Conservation (phyloP, 2,113 vertebrate genomes). For the Anas platyrhynchos region DNA sequence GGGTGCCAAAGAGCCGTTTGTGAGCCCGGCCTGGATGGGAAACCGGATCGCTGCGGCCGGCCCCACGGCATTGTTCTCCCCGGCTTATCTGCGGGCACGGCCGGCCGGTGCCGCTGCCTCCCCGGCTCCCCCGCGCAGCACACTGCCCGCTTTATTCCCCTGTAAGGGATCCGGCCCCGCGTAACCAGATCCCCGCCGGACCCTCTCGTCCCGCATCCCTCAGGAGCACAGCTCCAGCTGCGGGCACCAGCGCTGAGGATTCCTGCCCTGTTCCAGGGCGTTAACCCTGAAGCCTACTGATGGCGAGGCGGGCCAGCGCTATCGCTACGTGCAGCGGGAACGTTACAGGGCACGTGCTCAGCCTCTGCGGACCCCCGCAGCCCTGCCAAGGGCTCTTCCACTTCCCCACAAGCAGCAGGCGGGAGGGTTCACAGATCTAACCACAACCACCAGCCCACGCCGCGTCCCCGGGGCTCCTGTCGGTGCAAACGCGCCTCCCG, state of each 20-base stretch:
- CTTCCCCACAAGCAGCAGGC: not conserved
- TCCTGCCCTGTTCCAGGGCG: not conserved
- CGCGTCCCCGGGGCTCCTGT: accelerated
- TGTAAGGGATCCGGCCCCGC: slow-evolving; percentile 15
- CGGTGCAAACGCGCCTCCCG: accelerated
- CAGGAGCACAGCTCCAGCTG: not conserved
- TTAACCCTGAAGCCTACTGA: slow-evolving; percentile 28
- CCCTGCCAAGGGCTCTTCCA: not conserved
- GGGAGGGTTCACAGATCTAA: too few species aligned
- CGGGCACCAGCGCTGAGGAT: not conserved
- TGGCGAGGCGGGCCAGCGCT: not conserved
- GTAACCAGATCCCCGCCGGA: slow-evolving; percentile 27
- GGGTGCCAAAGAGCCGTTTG: not conserved
- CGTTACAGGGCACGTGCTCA: too few species aligned
- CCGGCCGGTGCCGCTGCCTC: not conserved
- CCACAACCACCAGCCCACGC: not conserved
- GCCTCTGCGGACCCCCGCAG: not conserved
- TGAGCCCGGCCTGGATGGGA: not conserved
- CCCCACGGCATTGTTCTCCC: not conserved
- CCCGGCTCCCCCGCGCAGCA: not conserved
- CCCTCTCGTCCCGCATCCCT: not conserved
- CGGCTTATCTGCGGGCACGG: not conserved
- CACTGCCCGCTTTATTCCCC: slow-evolving; percentile 57
- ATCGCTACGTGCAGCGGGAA: accelerated
- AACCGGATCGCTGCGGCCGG: not conserved